These are phyloP conservation scores for Hedya salicella DNA, from an alignment of 2,888 invertebrate species.

Conservation along the genomic window DNA sequence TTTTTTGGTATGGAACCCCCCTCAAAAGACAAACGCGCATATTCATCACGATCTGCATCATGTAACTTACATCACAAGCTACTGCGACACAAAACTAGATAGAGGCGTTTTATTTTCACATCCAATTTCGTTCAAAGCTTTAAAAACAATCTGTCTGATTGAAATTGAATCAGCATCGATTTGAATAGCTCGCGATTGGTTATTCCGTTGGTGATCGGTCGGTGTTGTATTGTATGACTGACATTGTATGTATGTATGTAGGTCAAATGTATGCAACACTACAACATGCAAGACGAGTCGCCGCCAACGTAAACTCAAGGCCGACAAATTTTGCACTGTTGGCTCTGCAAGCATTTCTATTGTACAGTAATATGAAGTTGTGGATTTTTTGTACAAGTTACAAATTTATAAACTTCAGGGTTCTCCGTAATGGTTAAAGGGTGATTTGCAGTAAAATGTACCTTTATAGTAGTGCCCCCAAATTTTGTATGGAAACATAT, in stretches of 20 bases:
- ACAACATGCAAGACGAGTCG: constrained; percentile 24
- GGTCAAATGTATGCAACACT: constrained; percentile 22
- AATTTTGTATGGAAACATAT: no score
- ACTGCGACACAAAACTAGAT: not conserved
- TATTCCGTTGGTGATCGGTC: not conserved
- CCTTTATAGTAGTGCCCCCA: no score
- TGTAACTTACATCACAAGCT: not conserved
- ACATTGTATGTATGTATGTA: constrained; percentile 18
- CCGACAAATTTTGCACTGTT: no score
- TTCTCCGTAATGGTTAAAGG: no score
- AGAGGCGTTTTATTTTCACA: constrained; percentile 8
- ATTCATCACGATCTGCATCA: not conserved
- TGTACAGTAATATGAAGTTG: no score
- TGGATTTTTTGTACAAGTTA: no score
- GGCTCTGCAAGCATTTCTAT: no score
- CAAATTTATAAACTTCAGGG: no score
- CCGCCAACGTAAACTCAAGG: not conserved
- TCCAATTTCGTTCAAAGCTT: constrained; percentile 4
- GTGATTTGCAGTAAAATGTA: no score
- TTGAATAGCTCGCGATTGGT: constrained; percentile 18
- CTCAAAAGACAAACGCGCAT: no score
- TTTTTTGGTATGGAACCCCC: no score
- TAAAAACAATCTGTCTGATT: constrained; percentile 27
- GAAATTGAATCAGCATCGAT: constrained; percentile 31
- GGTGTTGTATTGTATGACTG: constrained; percentile 6